phyloP scores from a whole-genome alignment of 2,113 vertebrate species.

The Tylochromis polylepis region DNA sequence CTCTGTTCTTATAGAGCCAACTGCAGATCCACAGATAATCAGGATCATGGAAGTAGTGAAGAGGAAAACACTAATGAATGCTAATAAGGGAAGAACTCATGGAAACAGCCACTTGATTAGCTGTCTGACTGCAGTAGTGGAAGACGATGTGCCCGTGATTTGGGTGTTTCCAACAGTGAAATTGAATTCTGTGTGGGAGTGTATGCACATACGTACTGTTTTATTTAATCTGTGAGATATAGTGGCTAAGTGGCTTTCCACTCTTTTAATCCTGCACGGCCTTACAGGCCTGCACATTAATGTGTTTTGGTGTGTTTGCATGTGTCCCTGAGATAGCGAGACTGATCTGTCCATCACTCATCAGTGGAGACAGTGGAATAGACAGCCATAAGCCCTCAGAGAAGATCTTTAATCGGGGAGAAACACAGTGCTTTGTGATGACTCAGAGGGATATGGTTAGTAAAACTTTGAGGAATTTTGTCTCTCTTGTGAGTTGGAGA shows the following conservation, averaged over 20 bases:
- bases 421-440: conserved; percentile 1
- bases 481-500: conserved; percentile 25
- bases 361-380: conserved; percentile 22
- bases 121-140: conserved; percentile 39
- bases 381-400: conserved; percentile 5
- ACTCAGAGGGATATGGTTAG: conserved; percentile 28
- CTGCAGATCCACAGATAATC: conserved; percentile 36
- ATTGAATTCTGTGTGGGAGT: background rate
- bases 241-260: background rate
- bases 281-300: background rate
- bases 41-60: conserved; percentile 36
- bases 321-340: background rate
- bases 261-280: background rate
- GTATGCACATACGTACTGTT: background rate
- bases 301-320: background rate
- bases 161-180: conserved; percentile 37
- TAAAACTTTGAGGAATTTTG: conserved; percentile 33
- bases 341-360: conserved; percentile 33
- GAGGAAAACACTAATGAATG: conserved; percentile 40
- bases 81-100: conserved; percentile 46
- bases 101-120: conserved; percentile 61
- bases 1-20: background rate
- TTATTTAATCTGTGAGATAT: background rate
- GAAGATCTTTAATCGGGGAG: conserved; percentile 15
- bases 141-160: conserved; percentile 32